Percentiles rank a stretch among this genome's conserved stretches.
These are phyloP conservation scores for Orycteropus afer DNA, from an alignment of 2,113 vertebrate species.

Conservation along the genomic window DNA sequence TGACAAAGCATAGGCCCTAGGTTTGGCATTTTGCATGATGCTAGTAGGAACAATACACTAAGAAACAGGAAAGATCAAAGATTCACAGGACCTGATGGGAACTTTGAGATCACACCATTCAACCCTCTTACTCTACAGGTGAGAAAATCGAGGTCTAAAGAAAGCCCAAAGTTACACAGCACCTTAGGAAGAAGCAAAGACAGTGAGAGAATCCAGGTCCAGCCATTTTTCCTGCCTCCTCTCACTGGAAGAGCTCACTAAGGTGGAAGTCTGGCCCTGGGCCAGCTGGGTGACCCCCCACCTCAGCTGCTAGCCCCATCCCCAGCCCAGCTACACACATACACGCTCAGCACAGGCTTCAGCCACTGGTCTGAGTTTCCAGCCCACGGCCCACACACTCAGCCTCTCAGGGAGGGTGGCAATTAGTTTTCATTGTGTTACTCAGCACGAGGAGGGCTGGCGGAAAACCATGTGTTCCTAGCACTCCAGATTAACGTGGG, in stretches of 20 bases:
- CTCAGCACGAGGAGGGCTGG: slow-evolving; percentile 45
- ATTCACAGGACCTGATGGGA: background rate
- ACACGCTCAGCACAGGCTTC: background rate
- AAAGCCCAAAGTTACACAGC: background rate
- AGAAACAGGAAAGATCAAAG: background rate
- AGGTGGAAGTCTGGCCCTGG: background rate
- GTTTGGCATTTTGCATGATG: background rate
- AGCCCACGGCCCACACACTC: slow-evolving; percentile 61
- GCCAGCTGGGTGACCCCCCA: background rate
- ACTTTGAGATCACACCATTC: background rate
- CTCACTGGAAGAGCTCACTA: background rate
- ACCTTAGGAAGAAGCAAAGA: background rate
- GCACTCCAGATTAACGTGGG: slow-evolving; percentile 55
- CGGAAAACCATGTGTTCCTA: background rate
- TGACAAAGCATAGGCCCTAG: background rate
- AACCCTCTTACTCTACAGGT: background rate
- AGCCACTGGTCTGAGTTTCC: slow-evolving; percentile 37
- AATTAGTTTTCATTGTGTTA: slow-evolving; percentile 70
- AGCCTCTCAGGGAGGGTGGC: slow-evolving; percentile 2
- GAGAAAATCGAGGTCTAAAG: background rate
- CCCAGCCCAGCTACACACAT: background rate
- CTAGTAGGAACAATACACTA: background rate
- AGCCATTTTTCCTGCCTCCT: background rate
- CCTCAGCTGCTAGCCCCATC: background rate
- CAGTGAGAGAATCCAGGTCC: background rate